These are phyloP conservation scores for Ia io DNA, from an alignment of 2,113 vertebrate species.

Conservation along the genomic window DNA sequence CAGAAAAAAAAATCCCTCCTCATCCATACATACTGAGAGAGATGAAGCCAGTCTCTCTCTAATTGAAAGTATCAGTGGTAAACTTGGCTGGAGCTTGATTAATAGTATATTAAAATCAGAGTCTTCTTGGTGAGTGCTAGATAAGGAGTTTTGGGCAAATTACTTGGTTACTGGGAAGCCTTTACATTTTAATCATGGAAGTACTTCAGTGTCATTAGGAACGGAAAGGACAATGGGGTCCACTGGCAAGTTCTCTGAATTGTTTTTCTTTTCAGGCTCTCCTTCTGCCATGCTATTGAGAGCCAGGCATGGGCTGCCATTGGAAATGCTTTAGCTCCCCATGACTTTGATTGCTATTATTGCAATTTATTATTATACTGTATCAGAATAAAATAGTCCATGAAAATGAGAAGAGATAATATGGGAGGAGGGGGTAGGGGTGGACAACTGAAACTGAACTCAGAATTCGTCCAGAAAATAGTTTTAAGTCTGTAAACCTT, in stretches of 20 bases:
- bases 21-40: conserved; percentile 65
- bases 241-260: conserved; percentile 80
- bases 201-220: conserved; percentile 86
- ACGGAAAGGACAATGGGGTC: conserved; percentile 80
- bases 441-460: neutral
- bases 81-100: conserved; percentile 88
- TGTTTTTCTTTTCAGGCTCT: conserved; percentile 80
- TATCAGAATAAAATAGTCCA: conserved; percentile 69
- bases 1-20: conserved; percentile 53
- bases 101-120: conserved; percentile 88
- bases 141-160: conserved; percentile 87
- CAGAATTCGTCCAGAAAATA: neutral
- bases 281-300: conserved; percentile 77
- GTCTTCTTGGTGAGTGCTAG: conserved; percentile 83
- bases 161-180: conserved; percentile 85
- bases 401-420: conserved; percentile 78
- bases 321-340: conserved; percentile 81
- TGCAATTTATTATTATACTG: conserved; percentile 82
- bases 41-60: conserved; percentile 72
- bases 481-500: neutral
- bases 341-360: conserved; percentile 87
- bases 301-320: conserved; percentile 79
- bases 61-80: conserved; percentile 83
- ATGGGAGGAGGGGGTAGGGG: neutral
- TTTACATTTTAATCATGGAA: conserved; percentile 88